A percentile compares a stretch with the other conserved stretches of the same genome.
phyloP scores from a whole-genome alignment of 2,797 vertebrate genomes.

The Bradypus variegatus region DNA sequence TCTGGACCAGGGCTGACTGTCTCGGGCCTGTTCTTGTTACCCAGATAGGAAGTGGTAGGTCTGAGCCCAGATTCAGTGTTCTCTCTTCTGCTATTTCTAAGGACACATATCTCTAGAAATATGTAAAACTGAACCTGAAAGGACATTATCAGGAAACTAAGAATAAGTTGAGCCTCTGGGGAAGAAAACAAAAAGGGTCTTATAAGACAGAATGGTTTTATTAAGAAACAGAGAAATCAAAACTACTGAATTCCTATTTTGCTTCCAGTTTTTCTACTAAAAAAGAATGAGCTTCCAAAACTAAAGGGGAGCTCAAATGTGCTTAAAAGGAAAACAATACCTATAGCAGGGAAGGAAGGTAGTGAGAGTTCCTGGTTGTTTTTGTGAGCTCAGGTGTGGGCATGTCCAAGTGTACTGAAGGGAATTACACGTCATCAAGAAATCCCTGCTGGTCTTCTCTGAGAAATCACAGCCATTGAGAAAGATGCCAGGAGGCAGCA shows the following conservation, averaged over 20 bases:
- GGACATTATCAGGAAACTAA: background rate
- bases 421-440: background rate
- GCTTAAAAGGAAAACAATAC: background rate
- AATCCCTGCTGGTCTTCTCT: background rate
- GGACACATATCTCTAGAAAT: background rate
- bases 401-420: background rate
- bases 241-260: background rate
- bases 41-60: background rate
- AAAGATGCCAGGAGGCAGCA: background rate
- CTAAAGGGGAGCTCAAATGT: background rate
- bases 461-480: background rate
- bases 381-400: background rate
- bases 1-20: background rate
- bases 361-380: background rate
- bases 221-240: background rate
- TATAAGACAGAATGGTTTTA: background rate
- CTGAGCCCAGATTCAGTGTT: background rate
- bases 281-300: background rate
- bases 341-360: background rate
- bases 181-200: background rate
- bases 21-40: background rate
- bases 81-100: background rate
- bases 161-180: background rate
- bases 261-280: slow-evolving; percentile 13
- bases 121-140: background rate